Evolutionary conservation across 2,113 vertebrate species (phyloP), one percentile per base, ranked within the genome.

Genomic region (Oryctolagus cuniculus): DNA sequence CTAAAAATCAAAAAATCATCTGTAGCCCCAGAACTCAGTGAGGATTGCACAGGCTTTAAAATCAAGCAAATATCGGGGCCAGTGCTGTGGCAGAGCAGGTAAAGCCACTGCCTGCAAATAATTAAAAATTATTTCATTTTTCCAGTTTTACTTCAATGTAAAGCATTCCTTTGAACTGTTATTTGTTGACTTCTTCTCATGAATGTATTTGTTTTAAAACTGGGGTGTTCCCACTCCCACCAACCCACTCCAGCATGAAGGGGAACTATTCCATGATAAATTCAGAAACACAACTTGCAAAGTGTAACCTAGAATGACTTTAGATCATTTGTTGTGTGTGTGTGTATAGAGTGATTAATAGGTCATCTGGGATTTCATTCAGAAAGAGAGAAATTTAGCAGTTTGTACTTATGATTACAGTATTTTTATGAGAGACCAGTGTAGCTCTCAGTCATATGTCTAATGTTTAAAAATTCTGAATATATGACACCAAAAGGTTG

Each of bases 381-480:
- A 73, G 82, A 21, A 67, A 81, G 67, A 81, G 53, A 92, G 21
- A 83, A 83, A 64, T 44, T 61, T 53, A 70, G 22, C 31, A 79
- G 2, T 91, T 51, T 72, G 10, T 53, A n/a, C 63, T 36, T 12
- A 17, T 69, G 70, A 89, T 34, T 51, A 70, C 24, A 90, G 36
- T 66, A 77, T 83, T 91, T 79, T 34, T 12, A 61, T 87, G 44
- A 53, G 7, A 44, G 29, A 86, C 29, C 21, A 3, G 0, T 72
- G 73, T 36, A 17, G 44, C 7, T 44, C 7, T 44, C 44, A 44
- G 44, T 44, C 44, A 74, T 25, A 55, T 75, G 34, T 61, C 27
- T 87, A 21, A 25, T 77, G 95, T 95, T 58, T 31, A 12, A 79
- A 67, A 92, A 70, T 64, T 51, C 21, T 64, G 87, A 89, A 89